These are phyloP conservation scores for Parelbella ahira DNA, from an alignment of 2,888 invertebrate genomes.

Conservation along the genomic window DNA sequence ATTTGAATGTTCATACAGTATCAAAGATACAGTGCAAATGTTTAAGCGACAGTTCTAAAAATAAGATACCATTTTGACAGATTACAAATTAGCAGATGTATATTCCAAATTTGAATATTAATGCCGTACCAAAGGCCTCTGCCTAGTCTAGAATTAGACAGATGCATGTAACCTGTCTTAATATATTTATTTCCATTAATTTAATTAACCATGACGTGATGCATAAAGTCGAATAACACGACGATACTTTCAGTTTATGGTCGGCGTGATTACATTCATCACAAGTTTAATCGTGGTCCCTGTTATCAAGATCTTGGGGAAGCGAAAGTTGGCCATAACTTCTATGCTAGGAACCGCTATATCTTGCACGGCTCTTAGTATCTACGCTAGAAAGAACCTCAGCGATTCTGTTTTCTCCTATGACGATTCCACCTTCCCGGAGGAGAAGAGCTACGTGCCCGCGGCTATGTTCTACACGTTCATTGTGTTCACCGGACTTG, in stretches of 20 bases:
- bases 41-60: no score
- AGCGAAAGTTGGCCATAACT: constrained; percentile 66
- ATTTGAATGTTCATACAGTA: no score
- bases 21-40: no score
- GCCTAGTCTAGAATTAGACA: no score
- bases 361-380: constrained; percentile 60
- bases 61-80: no score
- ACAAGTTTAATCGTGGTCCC: constrained; percentile 59
- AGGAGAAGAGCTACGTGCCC: constrained; percentile 57
- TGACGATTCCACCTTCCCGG: constrained; percentile 56
- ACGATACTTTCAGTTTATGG: constrained; percentile 69
- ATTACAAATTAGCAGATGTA: no score
- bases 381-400: constrained; percentile 59
- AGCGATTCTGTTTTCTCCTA: constrained; percentile 65
- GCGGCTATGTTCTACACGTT: constrained; percentile 60
- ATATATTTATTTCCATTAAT: no score
- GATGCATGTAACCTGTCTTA: no score
- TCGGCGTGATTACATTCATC: constrained; percentile 68
- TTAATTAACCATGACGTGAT: no score
- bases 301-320: constrained; percentile 64
- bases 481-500: constrained; percentile 58
- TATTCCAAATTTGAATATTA: no score
- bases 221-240: no score
- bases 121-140: no score
- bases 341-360: constrained; percentile 62